A percentile compares a stretch with the other conserved stretches of the same genome.
These are phyloP conservation scores for Drosophila gunungcola DNA, from an alignment of 1,140 invertebrate genomes.

Conservation along the genomic window DNA sequence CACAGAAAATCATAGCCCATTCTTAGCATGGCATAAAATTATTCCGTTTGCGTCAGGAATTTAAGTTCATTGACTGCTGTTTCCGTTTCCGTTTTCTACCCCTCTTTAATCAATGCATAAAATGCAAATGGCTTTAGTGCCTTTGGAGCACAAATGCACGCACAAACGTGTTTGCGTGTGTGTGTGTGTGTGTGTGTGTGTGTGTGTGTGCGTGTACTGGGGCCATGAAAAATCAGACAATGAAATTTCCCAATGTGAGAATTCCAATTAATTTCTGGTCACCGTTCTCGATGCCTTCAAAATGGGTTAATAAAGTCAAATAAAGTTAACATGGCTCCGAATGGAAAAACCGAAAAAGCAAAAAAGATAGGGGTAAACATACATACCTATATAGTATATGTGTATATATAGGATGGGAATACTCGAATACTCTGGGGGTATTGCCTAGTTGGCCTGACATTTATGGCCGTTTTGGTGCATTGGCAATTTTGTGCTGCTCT, in stretches of 20 bases:
- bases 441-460: conserved; percentile 61
- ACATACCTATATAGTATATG: neutral
- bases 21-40: neutral
- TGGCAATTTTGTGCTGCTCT: conserved; percentile 63
- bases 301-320: conserved; percentile 76
- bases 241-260: conserved; percentile 65
- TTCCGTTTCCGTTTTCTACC: conserved; percentile 17
- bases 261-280: conserved; percentile 80
- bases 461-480: conserved; percentile 64
- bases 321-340: conserved; percentile 59
- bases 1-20: neutral
- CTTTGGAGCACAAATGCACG: conserved; percentile 24
- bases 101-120: conserved; percentile 56
- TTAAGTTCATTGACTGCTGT: conserved; percentile 24
- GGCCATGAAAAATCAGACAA: conserved; percentile 54
- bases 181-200: neutral
- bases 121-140: conserved; percentile 66
- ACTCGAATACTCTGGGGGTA: conserved; percentile 6
- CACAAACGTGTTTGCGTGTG: neutral
- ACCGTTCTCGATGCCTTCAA: conserved; percentile 71
- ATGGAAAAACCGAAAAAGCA: neutral
- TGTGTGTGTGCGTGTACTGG: conserved; percentile 2
- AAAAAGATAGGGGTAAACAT: neutral
- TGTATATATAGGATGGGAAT: neutral
- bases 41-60: conserved; percentile 5